Conservation (phyloP, 2,113 vertebrate genomes). For the Megaceryle maxima region DNA sequence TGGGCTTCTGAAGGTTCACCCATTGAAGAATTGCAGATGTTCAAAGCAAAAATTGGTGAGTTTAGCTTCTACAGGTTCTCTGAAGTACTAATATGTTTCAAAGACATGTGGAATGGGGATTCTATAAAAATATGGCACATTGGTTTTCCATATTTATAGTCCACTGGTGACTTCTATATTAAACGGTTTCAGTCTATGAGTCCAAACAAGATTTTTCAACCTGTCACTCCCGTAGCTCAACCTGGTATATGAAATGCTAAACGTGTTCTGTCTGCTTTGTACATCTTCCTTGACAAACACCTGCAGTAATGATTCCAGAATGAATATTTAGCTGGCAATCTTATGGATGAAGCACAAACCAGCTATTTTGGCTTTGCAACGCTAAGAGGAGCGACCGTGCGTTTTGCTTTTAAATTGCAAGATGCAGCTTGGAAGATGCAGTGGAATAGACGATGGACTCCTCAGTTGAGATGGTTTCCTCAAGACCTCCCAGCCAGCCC, state of each 20-base stretch:
- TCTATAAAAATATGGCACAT: conserved; percentile 7
- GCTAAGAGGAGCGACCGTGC: background rate
- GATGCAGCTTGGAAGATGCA: background rate
- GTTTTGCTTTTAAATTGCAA: background rate
- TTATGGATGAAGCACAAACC: background rate
- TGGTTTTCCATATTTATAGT: conserved; percentile 37
- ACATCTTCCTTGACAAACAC: conserved; percentile 49
- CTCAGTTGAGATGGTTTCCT: background rate
- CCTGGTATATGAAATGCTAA: conserved; percentile 28
- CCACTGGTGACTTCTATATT: conserved; percentile 38
- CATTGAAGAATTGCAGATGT: background rate
- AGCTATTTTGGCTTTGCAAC: background rate
- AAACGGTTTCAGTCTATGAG: conserved; percentile 25
- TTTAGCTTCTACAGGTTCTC: background rate
- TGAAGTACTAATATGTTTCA: background rate
- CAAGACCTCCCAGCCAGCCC: background rate
- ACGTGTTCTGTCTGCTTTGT: conserved; percentile 4
- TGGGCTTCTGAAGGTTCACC: background rate
- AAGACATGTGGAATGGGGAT: background rate
- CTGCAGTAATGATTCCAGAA: background rate
- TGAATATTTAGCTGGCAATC: conserved; percentile 20
- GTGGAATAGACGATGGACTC: background rate
- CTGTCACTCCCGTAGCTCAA: background rate
- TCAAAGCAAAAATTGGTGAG: background rate
- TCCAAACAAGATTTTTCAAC: conserved; percentile 53